A percentile compares a stretch with the other conserved stretches of the same genome.
phyloP scores from a whole-genome alignment of 2,888 invertebrate genomes.

The Operophtera brumata region DNA sequence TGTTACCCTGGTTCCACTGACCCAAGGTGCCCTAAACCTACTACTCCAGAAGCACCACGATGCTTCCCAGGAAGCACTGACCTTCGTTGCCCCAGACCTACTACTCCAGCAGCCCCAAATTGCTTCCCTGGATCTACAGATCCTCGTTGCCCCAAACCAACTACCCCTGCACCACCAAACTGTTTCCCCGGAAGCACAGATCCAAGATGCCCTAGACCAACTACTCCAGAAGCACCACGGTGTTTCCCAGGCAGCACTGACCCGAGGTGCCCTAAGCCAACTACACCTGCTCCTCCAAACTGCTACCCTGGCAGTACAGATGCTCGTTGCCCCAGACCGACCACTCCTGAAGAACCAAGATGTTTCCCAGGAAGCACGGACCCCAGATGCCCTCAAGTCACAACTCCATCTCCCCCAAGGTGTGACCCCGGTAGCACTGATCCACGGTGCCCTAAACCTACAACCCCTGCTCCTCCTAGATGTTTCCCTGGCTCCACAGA shows the following conservation, averaged over 20 bases:
- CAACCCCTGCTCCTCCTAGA: constrained; percentile 24
- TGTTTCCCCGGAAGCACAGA: constrained; percentile 41
- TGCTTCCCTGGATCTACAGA: constrained; percentile 40
- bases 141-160: constrained; percentile 38
- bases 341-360: constrained; percentile 27
- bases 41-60: constrained; percentile 29
- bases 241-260: constrained; percentile 47
- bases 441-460: constrained; percentile 38
- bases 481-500: constrained; percentile 42
- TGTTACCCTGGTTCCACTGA: constrained; percentile 35
- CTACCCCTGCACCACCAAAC: constrained; percentile 42
- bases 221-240: constrained; percentile 41
- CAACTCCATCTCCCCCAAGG: constrained; percentile 28
- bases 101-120: constrained; percentile 25
- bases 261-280: constrained; percentile 50
- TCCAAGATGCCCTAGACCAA: constrained; percentile 44
- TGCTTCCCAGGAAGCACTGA: constrained; percentile 51
- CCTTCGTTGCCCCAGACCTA: constrained; percentile 42
- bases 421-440: constrained; percentile 37
- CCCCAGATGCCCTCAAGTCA: constrained; percentile 37
- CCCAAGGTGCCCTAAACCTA: constrained; percentile 21
- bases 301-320: constrained; percentile 44
- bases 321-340: constrained; percentile 46
- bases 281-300: constrained; percentile 42
- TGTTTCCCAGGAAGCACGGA: constrained; percentile 54